A percentile compares a stretch with the other conserved stretches of the same genome.
Evolutionary conservation across 2,797 vertebrate species (phyloP).

Genomic region (Danio kyathit): DNA sequence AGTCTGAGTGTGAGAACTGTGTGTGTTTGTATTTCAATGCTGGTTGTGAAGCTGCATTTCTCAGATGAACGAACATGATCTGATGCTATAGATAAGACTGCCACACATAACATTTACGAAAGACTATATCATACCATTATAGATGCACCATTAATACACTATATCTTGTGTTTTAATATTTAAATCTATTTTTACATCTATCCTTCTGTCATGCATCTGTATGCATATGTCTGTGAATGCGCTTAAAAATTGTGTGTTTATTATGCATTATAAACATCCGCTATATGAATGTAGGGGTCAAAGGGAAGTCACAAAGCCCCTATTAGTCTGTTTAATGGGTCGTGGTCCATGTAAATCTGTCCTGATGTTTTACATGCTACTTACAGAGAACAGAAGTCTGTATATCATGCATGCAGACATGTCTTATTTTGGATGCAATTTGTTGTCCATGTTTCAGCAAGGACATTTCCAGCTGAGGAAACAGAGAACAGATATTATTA

Average conservation of each 20-base stretch:
- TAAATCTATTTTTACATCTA: neutral
- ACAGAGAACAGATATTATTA: neutral
- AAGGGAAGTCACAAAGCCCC: conserved; percentile 38
- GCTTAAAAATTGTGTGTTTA: neutral
- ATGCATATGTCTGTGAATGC: neutral
- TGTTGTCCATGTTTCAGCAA: neutral
- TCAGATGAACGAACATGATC: neutral
- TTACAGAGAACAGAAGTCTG: conserved; percentile 5
- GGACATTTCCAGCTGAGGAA: conserved; percentile 15
- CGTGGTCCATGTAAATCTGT: conserved; percentile 45
- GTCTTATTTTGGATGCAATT: conserved; percentile 9
- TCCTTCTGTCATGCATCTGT: neutral
- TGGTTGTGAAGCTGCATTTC: neutral
- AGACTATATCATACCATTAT: neutral
- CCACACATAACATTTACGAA: neutral
- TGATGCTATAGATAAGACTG: conserved; percentile 21
- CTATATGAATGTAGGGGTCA: conserved; percentile 11
- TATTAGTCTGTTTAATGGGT: conserved; percentile 58
- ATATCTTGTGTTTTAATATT: too few relatives aligned
- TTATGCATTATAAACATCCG: neutral
- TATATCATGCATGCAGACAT: neutral
- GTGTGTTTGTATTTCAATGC: neutral
- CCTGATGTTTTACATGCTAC: neutral
- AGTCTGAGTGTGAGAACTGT: neutral
- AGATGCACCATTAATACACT: too few relatives aligned